These are phyloP conservation scores for Clamator glandarius DNA, from an alignment of 2,797 vertebrate species.

Conservation along the genomic window DNA sequence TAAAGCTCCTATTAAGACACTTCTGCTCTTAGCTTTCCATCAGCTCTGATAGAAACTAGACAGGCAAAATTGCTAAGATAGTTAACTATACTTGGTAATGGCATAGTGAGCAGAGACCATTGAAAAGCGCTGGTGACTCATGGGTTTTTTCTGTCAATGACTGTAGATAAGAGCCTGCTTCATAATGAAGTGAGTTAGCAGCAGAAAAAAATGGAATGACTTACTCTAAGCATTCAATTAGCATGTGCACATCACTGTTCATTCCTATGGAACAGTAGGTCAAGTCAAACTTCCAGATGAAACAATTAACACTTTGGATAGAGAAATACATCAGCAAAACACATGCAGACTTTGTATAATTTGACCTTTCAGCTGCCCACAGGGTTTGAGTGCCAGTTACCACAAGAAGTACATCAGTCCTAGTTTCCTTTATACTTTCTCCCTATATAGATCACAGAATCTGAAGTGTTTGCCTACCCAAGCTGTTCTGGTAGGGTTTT, in stretches of 20 bases:
- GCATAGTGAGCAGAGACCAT: not conserved
- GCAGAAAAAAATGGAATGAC: not conserved
- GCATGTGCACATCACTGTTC: not conserved
- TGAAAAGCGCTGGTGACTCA: not conserved
- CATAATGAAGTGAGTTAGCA: not conserved
- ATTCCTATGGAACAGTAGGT: constrained; percentile 3
- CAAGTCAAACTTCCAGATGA: not conserved
- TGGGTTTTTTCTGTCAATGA: not conserved
- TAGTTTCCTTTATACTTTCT: not conserved
- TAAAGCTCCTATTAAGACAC: not conserved
- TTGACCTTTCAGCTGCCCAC: not conserved
- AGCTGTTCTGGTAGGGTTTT: not conserved
- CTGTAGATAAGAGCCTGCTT: not conserved
- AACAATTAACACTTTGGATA: not conserved
- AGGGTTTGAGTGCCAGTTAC: not conserved
- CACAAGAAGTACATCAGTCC: not conserved
- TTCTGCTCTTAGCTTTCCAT: not conserved
- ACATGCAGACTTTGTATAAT: not conserved
- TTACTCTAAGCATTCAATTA: not conserved
- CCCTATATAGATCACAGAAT: not conserved
- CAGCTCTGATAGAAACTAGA: not conserved
- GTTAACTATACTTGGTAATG: not conserved
- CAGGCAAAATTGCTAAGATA: not conserved
- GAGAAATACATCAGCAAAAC: not conserved
- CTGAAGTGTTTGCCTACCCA: not conserved